These are phyloP conservation scores for Atlantisia rogersi DNA, from an alignment of 2,113 vertebrate species.

Conservation along the genomic window DNA sequence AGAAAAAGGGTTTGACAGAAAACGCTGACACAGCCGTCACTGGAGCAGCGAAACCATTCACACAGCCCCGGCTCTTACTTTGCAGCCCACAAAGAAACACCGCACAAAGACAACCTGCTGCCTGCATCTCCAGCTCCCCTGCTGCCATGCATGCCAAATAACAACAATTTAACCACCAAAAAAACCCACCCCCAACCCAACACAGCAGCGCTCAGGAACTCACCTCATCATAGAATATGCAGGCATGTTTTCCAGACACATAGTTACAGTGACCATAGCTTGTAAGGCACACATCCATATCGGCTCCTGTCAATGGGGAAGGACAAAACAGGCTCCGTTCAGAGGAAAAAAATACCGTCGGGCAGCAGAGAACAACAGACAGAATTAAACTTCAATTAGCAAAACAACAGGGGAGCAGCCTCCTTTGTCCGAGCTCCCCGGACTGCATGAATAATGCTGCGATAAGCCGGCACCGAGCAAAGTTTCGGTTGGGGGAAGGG, in stretches of 20 bases:
- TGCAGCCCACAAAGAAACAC: constrained; percentile 33
- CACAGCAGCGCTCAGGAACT: background rate
- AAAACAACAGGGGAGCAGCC: constrained; percentile 65
- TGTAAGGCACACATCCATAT: constrained; percentile 99
- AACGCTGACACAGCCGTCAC: constrained; percentile 27
- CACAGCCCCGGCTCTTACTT: constrained; percentile 29
- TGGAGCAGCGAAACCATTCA: constrained; percentile 37
- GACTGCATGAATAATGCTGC: constrained; percentile 58
- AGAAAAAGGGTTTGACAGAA: constrained; percentile 31
- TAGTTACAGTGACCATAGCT: constrained; percentile 98
- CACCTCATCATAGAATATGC: constrained; percentile 99
- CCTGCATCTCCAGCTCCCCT: constrained; percentile 21
- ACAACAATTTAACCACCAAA: background rate
- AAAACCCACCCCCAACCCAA: no score
- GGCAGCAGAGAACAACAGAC: constrained; percentile 27
- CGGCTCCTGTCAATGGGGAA: constrained; percentile 84
- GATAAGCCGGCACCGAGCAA: constrained; percentile 37
- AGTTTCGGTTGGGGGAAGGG: constrained; percentile 54
- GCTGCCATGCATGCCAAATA: background rate
- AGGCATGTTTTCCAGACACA: constrained; percentile 96
- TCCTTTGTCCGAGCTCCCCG: constrained; percentile 47
- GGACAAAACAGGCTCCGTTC: constrained; percentile 44
- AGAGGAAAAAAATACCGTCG: background rate
- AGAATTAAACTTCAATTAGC: constrained; percentile 54
- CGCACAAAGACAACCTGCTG: constrained; percentile 62